Percentiles rank a stretch among this genome's conserved stretches.
Conservation (phyloP, 2,888 invertebrate genomes). For the Camptogramma bilineatum region DNA sequence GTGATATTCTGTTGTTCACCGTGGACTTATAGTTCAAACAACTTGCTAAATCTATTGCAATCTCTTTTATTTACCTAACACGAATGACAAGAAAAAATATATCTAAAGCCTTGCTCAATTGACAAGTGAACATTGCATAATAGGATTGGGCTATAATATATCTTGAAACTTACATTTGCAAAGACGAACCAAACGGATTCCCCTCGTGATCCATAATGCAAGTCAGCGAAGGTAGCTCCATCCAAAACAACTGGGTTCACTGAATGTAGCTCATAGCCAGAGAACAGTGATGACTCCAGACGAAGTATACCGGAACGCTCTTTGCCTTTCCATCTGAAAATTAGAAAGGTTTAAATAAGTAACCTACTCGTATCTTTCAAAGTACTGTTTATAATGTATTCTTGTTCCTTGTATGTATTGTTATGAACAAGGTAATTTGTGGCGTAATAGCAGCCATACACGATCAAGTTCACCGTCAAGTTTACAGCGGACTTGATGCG, state of each 20-base stretch:
- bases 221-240: constrained; percentile 84
- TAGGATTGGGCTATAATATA: too few species aligned
- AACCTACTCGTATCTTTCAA: too few species aligned
- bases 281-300: constrained; percentile 87
- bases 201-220: constrained; percentile 86
- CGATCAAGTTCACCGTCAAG: too few species aligned
- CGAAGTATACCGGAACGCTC: constrained; percentile 87
- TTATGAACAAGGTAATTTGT: too few species aligned
- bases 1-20: neutral
- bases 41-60: neutral
- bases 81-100: too few species aligned
- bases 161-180: constrained; percentile 82
- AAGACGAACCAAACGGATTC: constrained; percentile 88
- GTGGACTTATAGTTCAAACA: too few species aligned
- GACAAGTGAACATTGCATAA: too few species aligned
- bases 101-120: too few species aligned
- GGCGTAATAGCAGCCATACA: too few species aligned
- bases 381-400: neutral
- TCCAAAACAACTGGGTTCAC: constrained; percentile 83
- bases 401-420: too few species aligned
- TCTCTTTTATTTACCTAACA: too few species aligned
- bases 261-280: constrained; percentile 87
- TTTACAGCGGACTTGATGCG: too few species aligned
- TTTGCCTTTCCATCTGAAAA: constrained; percentile 86
- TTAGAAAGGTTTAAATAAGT: neutral